phyloP scores from a whole-genome alignment of 2,113 vertebrate species.

The Chaenocephalus aceratus region DNA sequence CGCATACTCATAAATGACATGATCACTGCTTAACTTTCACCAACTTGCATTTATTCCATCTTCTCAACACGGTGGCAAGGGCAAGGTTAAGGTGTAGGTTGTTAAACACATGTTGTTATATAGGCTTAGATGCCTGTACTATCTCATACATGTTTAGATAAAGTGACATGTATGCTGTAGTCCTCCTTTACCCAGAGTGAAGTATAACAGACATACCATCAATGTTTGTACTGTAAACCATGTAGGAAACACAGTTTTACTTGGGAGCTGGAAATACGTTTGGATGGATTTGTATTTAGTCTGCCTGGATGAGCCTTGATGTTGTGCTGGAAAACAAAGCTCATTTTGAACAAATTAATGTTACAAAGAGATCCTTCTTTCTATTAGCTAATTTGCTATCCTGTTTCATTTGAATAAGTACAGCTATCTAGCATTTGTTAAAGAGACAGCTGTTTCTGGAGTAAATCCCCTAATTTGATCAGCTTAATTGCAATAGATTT shows the following conservation, averaged over 20 bases:
- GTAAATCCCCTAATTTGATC: constrained; percentile 85
- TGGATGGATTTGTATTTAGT: constrained; percentile 36
- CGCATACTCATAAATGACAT: neutral
- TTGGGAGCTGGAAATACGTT: constrained; percentile 16
- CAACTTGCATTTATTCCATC: neutral
- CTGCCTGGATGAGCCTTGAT: constrained; percentile 14
- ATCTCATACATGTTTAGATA: neutral
- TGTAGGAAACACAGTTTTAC: neutral
- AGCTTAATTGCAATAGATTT: constrained; percentile 87
- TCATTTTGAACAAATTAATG: constrained; percentile 78
- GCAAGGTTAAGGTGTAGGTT: too few relatives aligned
- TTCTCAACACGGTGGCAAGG: neutral
- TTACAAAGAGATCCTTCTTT: constrained; percentile 79
- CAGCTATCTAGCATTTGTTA: constrained; percentile 81
- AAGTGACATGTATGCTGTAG: neutral
- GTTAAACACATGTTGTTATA: neutral
- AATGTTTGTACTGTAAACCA: neutral
- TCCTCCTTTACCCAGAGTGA: neutral
- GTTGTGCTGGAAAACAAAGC: constrained; percentile 62
- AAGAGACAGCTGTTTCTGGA: constrained; percentile 81
- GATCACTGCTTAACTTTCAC: too few relatives aligned
- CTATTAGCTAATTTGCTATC: constrained; percentile 82
- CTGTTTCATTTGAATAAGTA: constrained; percentile 83
- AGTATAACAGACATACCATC: neutral
- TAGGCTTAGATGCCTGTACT: neutral